Base-by-base conservation (phyloP, 1,140 invertebrate genomes). In the Zaprionus kolodkinae region DNA sequence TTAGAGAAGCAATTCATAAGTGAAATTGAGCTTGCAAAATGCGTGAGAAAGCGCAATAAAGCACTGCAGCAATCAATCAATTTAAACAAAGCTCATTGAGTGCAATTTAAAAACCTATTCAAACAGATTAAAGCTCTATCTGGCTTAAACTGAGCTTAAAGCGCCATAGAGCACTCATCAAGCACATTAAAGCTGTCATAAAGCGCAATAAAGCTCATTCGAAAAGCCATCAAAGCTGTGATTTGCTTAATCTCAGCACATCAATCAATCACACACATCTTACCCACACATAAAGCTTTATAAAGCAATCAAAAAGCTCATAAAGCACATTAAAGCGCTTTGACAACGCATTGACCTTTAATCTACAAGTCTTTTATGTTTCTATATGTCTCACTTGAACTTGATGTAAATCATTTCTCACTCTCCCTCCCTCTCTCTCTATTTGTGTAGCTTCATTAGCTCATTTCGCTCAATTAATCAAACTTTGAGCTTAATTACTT, bases 401-500 rank as follows among this genome's bases (percentile, higher is more conserved):
- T 50, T 25, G 11, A 21, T 50, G 45, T 50, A 50, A 50, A 25
- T 50, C 45, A 50, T 21, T 21, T 50, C 9, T 50, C 17, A 25
- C 27, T 55, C 27, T 50, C 45, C 1, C 45, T 48, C 30, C 0
- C 30, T 33, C 30, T 7, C 30, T 5, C 30, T 6, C 5, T 43
- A 13, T n/a, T n/a, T 15, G 7, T 40, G 61, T 35, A 30, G 77
- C 67, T 56, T 60, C 62, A 84, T 86, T 83, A 71, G 45, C 77
- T 87, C 15, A 36, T 65, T 70, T 72, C 60, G 48, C 25, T 76
- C 69, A 88, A 89, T 88, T 89, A 81, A 88, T 89, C 81, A 88
- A 84, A 63, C 78, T 81, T 78, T 78, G 81, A 59, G 56, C 78
- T 78, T 73, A 83, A 88, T 88, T 85, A 71, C 84, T 89, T 88